Conservation (phyloP, 2,113 vertebrate species). For the Phalacrocorax aristotelis region DNA sequence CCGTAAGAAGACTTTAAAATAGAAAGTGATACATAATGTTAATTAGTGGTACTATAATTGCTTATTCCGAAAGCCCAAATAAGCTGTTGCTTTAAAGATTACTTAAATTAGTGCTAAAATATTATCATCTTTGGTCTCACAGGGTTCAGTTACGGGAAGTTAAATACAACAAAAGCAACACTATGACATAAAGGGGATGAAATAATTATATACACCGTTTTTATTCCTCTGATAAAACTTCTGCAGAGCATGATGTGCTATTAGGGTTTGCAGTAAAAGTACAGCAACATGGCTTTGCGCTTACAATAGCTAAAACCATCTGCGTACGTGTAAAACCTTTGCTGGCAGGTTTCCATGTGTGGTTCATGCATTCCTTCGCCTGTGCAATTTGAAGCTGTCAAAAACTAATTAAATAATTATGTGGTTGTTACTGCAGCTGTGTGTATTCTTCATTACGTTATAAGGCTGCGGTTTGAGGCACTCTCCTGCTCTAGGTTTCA, state of each 20-base stretch:
- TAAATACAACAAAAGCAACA: background rate
- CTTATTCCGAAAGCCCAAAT: background rate
- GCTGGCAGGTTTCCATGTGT: conserved; percentile 48
- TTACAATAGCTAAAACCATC: conserved; percentile 59
- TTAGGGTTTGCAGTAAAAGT: conserved; percentile 28
- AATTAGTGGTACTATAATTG: background rate
- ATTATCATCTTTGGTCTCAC: background rate
- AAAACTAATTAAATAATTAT: conserved; percentile 79
- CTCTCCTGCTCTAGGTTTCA: conserved; percentile 63
- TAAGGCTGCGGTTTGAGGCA: conserved; percentile 57
- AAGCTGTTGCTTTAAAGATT: background rate
- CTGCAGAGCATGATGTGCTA: background rate
- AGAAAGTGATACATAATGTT: background rate
- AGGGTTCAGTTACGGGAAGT: background rate
- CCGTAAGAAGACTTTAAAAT: background rate
- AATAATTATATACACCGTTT: background rate
- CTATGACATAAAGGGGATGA: background rate
- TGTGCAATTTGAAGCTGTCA: conserved; percentile 72
- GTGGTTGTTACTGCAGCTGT: conserved; percentile 75
- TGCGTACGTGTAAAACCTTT: conserved; percentile 37
- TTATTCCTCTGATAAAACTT: conserved; percentile 4
- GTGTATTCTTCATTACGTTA: conserved; percentile 68
- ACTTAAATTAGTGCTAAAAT: background rate
- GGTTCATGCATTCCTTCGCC: conserved; percentile 61
- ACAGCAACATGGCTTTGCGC: conserved; percentile 9